Evolutionary conservation across 2,113 vertebrate genomes (phyloP).

Genomic region (Poeciliopsis prolifica): DNA sequence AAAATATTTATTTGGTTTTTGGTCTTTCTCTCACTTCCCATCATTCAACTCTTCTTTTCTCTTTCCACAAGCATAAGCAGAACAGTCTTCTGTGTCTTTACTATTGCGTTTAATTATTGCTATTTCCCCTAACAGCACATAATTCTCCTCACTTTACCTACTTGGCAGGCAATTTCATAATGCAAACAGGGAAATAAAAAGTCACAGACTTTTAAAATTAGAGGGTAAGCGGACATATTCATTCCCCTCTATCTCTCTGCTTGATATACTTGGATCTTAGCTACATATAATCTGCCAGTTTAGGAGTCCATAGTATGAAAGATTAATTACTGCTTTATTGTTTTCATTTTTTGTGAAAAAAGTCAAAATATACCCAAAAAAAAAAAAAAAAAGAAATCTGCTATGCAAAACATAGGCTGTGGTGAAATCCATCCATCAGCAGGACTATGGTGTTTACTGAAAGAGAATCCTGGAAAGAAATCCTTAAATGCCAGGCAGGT

Average conservation of each 20-base stretch:
- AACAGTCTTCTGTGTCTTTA: conserved; percentile 61
- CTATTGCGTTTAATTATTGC: conserved; percentile 74
- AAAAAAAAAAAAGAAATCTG: conserved; percentile 50
- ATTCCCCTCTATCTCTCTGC: conserved; percentile 42
- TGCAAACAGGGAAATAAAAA: conserved; percentile 67
- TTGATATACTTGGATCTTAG: conserved; percentile 74
- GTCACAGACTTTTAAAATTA: conserved; percentile 68
- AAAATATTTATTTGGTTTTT: conserved; percentile 79
- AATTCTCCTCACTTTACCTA: conserved; percentile 66
- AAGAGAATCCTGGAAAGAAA: conserved; percentile 43
- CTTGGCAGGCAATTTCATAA: conserved; percentile 66
- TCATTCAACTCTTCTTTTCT: conserved; percentile 44
- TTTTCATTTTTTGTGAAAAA: conserved; percentile 64
- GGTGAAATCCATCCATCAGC: conserved; percentile 34
- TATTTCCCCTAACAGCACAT: conserved; percentile 76
- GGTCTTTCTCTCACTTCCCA: conserved; percentile 50
- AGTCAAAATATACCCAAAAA: conserved; percentile 50
- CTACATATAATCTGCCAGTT: conserved; percentile 55
- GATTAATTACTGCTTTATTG: conserved; percentile 70
- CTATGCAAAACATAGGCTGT: conserved; percentile 39
- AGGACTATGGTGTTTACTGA: conserved; percentile 34
- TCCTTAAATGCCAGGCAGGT: conserved; percentile 9
- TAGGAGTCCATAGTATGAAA: conserved; percentile 53
- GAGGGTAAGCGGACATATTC: conserved; percentile 65
- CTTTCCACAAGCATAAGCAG: conserved; percentile 57